Evolutionary conservation across 2,797 vertebrate genomes (phyloP).

Genomic region (Tarsius wallacei): DNA sequence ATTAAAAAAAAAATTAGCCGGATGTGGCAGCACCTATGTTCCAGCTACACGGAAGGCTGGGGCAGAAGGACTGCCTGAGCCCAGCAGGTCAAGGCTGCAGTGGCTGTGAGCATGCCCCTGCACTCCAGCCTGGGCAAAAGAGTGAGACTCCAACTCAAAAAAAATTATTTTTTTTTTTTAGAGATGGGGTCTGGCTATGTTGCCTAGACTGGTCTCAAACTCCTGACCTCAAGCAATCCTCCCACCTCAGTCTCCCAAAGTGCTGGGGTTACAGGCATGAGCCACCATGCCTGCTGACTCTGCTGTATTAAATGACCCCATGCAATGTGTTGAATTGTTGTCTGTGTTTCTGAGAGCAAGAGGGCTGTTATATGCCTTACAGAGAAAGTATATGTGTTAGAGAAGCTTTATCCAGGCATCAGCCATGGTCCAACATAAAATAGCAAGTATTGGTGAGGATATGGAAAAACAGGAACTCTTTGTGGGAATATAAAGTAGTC

Average conservation of each 20-base stretch:
- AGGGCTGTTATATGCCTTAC: too few species aligned
- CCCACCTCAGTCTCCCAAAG: too few species aligned
- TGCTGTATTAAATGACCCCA: too few species aligned
- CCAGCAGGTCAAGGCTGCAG: background rate
- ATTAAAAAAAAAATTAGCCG: background rate
- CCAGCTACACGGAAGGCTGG: background rate
- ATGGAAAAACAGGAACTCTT: background rate
- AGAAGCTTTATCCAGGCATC: too few species aligned
- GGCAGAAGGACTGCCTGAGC: background rate
- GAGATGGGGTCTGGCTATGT: too few species aligned
- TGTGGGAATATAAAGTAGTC: background rate
- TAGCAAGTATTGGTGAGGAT: background rate
- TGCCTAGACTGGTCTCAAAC: too few species aligned
- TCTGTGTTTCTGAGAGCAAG: too few species aligned
- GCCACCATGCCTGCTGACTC: too few species aligned
- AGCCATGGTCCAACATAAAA: background rate
- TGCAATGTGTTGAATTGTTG: too few species aligned
- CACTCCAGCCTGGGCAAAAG: background rate
- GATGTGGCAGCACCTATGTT: background rate
- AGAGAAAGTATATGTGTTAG: too few species aligned
- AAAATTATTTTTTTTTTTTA: background rate
- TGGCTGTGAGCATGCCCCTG: background rate
- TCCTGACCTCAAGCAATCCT: too few species aligned
- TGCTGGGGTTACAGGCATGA: too few species aligned
- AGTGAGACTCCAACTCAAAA: background rate